Percentiles rank a stretch among this genome's conserved stretches.
These are phyloP conservation scores for Cryptosula pallasiana DNA, from an alignment of 2,888 invertebrate genomes.

Conservation along the genomic window DNA sequence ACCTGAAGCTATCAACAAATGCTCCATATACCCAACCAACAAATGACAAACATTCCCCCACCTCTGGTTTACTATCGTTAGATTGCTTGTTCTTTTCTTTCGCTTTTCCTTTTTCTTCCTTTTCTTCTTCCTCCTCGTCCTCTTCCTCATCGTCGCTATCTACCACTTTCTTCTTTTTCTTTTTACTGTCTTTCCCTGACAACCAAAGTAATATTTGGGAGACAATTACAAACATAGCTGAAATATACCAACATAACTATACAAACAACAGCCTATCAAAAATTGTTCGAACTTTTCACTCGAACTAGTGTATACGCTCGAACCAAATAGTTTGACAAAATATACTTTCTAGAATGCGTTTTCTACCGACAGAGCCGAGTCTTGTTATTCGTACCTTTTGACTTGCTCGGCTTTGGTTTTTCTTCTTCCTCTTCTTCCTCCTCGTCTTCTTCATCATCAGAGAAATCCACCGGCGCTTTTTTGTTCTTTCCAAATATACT, in stretches of 20 bases:
- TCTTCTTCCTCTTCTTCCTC: constrained; percentile 28
- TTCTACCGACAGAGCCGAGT: too few relatives aligned
- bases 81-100: not conserved
- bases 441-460: constrained; percentile 32
- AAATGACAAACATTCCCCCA: not conserved
- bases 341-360: too few relatives aligned
- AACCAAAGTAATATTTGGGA: too few relatives aligned
- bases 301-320: not conserved
- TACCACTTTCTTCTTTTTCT: not conserved
- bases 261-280: too few relatives aligned
- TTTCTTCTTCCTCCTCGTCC: constrained; percentile 27
- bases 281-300: too few relatives aligned
- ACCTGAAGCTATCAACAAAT: too few relatives aligned
- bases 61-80: not conserved
- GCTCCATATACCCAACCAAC: too few relatives aligned
- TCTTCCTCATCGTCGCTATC: constrained; percentile 27
- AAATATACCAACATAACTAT: too few relatives aligned
- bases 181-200: too few relatives aligned
- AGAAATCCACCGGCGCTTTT: constrained; percentile 31
- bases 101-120: constrained; percentile 27
- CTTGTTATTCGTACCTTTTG: constrained; percentile 11
- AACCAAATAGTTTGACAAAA: too few relatives aligned
- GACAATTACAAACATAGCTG: too few relatives aligned
- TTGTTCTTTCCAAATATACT: not conserved
- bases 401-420: constrained; percentile 4